Evolutionary conservation across 1,140 invertebrate species (phyloP).

Genomic region (Batillaria attramentaria): DNA sequence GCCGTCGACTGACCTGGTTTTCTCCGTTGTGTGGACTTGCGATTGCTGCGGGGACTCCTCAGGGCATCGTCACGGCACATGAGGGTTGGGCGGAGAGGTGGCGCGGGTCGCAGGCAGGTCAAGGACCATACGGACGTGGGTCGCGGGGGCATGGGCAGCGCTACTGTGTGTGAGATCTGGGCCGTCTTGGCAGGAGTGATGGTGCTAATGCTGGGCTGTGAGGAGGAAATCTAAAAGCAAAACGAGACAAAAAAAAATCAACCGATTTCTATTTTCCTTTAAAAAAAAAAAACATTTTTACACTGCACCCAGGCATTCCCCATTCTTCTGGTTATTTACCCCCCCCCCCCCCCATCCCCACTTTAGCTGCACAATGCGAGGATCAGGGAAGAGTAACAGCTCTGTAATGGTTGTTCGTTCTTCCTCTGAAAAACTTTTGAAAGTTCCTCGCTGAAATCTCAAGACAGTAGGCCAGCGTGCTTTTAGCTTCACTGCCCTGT

Average conservation of each 20-base stretch:
- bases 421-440: no score
- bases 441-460: no score
- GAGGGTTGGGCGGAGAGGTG: slow-evolving; percentile 82
- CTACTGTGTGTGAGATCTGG: slow-evolving; percentile 58
- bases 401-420: no score
- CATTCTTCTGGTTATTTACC: no score
- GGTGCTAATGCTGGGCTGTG: slow-evolving; percentile 65
- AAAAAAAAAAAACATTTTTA: no score
- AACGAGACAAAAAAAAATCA: not conserved
- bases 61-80: slow-evolving; percentile 71
- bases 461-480: no score
- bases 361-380: no score
- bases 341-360: no score
- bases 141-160: slow-evolving; percentile 42
- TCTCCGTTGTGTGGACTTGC: slow-evolving; percentile 59
- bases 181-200: slow-evolving; percentile 64
- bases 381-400: no score
- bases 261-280: no score
- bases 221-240: slow-evolving; percentile 60
- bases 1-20: slow-evolving; percentile 64
- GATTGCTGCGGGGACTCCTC: slow-evolving; percentile 61
- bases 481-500: no score
- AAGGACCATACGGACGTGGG: slow-evolving; percentile 78
- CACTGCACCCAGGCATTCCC: no score
- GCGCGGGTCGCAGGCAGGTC: slow-evolving; percentile 83